Percentiles rank a stretch among this genome's conserved stretches.
These are phyloP conservation scores for Arothron firmamentum DNA, from an alignment of 2,113 vertebrate genomes.

Conservation along the genomic window DNA sequence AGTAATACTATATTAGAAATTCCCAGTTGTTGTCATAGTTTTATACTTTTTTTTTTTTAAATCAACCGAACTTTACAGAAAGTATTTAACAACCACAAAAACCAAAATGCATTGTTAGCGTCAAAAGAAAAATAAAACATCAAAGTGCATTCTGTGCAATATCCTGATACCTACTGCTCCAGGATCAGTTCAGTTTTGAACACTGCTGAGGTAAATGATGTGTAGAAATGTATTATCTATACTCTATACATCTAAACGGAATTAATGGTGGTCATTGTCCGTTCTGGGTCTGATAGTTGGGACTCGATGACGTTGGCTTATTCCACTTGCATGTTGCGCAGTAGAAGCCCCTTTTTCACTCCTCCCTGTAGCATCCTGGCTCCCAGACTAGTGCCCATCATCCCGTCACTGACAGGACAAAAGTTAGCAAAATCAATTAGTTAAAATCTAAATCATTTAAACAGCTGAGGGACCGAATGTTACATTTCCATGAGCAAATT, in stretches of 20 bases:
- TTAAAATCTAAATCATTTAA: neutral
- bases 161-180: slow-evolving; percentile 54
- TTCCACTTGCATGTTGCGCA: slow-evolving; percentile 67
- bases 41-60: slow-evolving; percentile 20
- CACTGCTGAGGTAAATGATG: slow-evolving; percentile 54
- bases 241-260: slow-evolving; percentile 23
- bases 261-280: slow-evolving; percentile 11
- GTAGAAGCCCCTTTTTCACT: slow-evolving; percentile 63
- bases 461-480: too few relatives aligned
- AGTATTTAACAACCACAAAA: slow-evolving; percentile 34
- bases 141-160: slow-evolving; percentile 68
- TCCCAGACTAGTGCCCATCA: slow-evolving; percentile 58
- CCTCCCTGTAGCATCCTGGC: slow-evolving; percentile 69
- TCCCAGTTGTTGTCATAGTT: slow-evolving; percentile 39
- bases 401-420: slow-evolving; percentile 51
- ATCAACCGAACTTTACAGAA: slow-evolving; percentile 11
- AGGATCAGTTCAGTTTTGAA: slow-evolving; percentile 48
- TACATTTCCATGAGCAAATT: neutral
- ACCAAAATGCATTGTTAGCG: slow-evolving; percentile 47
- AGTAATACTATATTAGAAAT: slow-evolving; percentile 51
- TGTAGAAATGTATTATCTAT: slow-evolving; percentile 29
- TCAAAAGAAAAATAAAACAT: slow-evolving; percentile 36
- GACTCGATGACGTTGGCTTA: slow-evolving; percentile 26
- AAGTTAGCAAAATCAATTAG: neutral
- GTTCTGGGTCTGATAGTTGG: neutral